Percentiles rank a stretch among this genome's conserved stretches.
Conservation (phyloP, 2,113 vertebrate genomes). For the Climacteris rufus region DNA sequence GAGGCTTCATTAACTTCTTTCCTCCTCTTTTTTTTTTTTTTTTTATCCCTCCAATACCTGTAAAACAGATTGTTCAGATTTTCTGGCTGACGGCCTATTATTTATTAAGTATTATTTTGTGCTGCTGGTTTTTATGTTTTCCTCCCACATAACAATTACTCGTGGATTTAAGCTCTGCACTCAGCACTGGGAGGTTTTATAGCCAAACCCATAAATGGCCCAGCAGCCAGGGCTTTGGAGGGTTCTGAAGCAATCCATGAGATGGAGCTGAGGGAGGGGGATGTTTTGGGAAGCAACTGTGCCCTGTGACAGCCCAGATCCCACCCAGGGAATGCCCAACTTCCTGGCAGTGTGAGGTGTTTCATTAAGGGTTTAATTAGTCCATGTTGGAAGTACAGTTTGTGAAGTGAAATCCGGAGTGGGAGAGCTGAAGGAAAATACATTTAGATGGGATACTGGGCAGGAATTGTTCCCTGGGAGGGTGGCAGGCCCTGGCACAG, state of each 20-base stretch:
- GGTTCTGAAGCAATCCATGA: neutral
- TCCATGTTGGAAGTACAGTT: rapidly evolving
- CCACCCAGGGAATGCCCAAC: neutral
- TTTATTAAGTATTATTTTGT: constrained; percentile 9
- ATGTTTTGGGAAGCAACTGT: neutral
- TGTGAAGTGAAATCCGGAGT: neutral
- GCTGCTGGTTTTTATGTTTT: neutral
- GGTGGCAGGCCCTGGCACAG: neutral
- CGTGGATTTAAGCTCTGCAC: neutral
- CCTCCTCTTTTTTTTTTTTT: neutral
- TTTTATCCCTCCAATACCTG: neutral
- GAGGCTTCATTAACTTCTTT: neutral
- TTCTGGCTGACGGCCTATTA: neutral
- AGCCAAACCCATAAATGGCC: neutral
- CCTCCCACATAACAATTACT: neutral
- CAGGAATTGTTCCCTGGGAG: neutral
- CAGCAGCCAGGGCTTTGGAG: neutral
- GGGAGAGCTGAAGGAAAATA: neutral
- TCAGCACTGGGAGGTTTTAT: neutral
- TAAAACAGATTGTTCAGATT: neutral
- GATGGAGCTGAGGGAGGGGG: neutral
- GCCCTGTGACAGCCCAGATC: neutral
- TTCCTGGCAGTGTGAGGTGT: rapidly evolving
- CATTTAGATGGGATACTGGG: no score
- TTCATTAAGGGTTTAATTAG: neutral